phyloP scores from a whole-genome alignment of 2,113 vertebrate species.

The Antidorcas marsupialis region DNA sequence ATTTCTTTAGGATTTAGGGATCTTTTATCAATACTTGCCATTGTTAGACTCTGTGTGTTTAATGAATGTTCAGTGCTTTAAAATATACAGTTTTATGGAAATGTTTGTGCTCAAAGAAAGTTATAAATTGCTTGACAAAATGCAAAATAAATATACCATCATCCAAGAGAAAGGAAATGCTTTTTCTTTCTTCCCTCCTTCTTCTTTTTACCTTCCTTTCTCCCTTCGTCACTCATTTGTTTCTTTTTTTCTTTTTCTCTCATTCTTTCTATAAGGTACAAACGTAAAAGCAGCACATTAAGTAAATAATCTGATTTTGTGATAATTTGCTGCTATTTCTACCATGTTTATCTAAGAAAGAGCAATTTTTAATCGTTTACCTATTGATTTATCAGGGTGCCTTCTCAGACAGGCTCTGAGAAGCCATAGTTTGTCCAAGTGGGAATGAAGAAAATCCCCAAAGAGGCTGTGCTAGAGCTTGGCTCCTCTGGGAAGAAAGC shows the following conservation, averaged over 20 bases:
- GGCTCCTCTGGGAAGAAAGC: background rate
- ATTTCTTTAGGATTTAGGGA: slow-evolving; percentile 20
- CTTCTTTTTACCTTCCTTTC: background rate
- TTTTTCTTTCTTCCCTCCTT: background rate
- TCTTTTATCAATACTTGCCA: background rate
- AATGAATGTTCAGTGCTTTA: background rate
- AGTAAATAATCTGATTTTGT: background rate
- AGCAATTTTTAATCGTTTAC: background rate
- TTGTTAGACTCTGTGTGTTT: background rate
- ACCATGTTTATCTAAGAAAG: background rate
- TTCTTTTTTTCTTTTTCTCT: background rate
- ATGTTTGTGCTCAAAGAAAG: background rate
- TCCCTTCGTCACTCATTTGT: background rate
- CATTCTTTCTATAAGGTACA: background rate
- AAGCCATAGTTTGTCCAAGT: background rate
- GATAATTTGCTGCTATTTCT: background rate
- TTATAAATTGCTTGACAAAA: background rate
- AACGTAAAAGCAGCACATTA: background rate
- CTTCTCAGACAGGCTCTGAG: background rate
- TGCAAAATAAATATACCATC: background rate
- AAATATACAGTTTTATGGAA: background rate
- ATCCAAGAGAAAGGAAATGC: background rate
- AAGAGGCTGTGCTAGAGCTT: background rate
- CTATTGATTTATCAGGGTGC: background rate
- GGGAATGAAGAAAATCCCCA: background rate